Evolutionary conservation across 2,113 vertebrate genomes (phyloP).

Genomic region (Thalassarche chlororhynchos): DNA sequence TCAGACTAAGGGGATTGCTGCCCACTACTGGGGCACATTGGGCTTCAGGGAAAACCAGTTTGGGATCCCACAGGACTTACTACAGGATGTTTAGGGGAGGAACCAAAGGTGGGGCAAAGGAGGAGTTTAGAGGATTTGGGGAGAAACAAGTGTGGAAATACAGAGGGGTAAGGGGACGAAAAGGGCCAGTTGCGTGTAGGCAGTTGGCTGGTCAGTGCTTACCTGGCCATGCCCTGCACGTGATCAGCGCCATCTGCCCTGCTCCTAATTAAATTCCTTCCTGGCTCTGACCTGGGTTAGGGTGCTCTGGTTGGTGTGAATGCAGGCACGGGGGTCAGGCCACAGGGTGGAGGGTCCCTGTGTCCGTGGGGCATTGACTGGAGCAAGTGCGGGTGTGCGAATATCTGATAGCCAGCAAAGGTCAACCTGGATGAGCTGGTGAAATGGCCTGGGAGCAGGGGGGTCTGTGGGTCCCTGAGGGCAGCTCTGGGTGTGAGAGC

Average conservation of each 20-base stretch:
- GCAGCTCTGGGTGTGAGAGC: background rate
- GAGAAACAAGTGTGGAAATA: background rate
- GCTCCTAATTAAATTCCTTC: background rate
- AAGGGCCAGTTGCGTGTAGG: rapidly evolving
- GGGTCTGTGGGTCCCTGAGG: rapidly evolving
- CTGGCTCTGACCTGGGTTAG: background rate
- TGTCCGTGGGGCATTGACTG: background rate
- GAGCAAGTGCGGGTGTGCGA: rapidly evolving
- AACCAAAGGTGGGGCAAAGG: background rate
- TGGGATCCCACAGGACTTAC: background rate
- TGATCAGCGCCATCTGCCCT: rapidly evolving
- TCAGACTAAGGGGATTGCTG: background rate
- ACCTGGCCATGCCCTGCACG: background rate
- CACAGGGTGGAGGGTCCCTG: too few species aligned
- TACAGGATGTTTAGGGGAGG: background rate
- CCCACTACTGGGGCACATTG: background rate
- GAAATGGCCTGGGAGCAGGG: background rate
- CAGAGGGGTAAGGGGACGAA: background rate
- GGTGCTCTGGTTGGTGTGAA: background rate
- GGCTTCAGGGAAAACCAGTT: background rate
- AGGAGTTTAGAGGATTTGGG: background rate
- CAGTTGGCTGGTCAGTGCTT: background rate
- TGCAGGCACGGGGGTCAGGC: background rate
- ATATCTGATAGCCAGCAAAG: background rate
- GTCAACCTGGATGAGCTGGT: background rate